Base-by-base conservation (phyloP, 2,113 vertebrate species). In the Sisor rabdophorus region DNA sequence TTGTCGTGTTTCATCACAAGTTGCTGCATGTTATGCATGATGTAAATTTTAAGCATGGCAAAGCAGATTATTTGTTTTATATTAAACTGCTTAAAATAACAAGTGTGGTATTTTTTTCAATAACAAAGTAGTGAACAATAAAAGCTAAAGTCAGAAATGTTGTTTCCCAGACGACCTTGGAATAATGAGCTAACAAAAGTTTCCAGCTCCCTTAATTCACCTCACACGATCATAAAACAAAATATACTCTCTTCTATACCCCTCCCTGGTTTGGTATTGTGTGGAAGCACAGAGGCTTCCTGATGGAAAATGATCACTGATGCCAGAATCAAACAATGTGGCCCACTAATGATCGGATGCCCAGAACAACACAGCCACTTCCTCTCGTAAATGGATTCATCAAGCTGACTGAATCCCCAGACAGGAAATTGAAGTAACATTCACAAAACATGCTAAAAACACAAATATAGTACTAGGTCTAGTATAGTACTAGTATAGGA, bases 281-380 rank as follows among this genome's bases (percentile, higher is more conserved):
- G 88, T 90, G 72, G 69, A 80, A 81, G 85, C 85, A 80, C 50
- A 36, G 80, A 22, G 50, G 86, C 82, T 93, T 93, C 92, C 92
- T 92, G 91, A 91, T 75, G 91, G 91, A 91, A 93, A 93, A 93
- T 87, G 56, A 85, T 82, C 78, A 73, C 83, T 48, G 73, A 68
- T 87, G 90, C 89, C 92, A 91, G 83, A 90, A 88, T 87, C 79
- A 89, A 92, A 93, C 92, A 93, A 93, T 92, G 89, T 85, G 82
- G 24, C 71, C 76, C 2, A 68, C 87, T 91, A 92, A 91, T 77
- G 89, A 91, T 87, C 86, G 82, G 77, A 56, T 64, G 79, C 85
- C 84, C 86, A 83, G 61, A 91, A 90, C 86, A 91, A 92, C 90
- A 91, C 59, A 73, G 75, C 59, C 64, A 52, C 87, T 90, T 92